Base-by-base conservation (phyloP, 2,888 invertebrate genomes). In the Leucoma salicis region DNA sequence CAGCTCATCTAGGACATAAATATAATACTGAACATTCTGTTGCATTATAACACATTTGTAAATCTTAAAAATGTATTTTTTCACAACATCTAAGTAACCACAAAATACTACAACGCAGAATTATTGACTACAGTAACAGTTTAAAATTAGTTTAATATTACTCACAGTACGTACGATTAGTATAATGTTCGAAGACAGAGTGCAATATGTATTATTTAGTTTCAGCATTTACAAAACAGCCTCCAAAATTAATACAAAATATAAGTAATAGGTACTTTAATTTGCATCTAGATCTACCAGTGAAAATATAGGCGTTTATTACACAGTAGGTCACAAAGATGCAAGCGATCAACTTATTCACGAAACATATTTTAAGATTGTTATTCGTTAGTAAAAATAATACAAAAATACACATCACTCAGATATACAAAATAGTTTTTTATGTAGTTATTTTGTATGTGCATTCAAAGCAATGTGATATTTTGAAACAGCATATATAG, bases 401-500 rank as follows among this genome's bases (percentile, higher is more conserved):
- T 82, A 82, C 70, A 81, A 82, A 82, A 82, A 82, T 82, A 82
- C 74, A 72, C 63, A 53, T 59, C 49, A 60, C 43, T 53, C 50
- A 48, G 48, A 41, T 48, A 46, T 51, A 32, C 21, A 46, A 42
- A 37, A 48, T 42, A 46, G 43, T 41, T 31, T 24, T 35, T 16
- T 38, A 34, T 13, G 37, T 36, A 31, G 32, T 48, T 32, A 40
- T 35, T 34, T 35, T 15, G 32, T 12, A 28, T 58, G 60, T 63
- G 63, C 60, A 29, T 14, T 14, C 2, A 29, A 29, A 29, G 29
- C 29, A 29, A 14, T 29, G 2, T 29, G 14, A 29, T 7, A 27
- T 27, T 27, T 27, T 27, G 21, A 8, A 21, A 21, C 6, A 21
- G 21, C 21, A 8, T 8, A 21, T 21, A n/a, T n/a, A n/a, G n/a